Evolutionary conservation across 2,888 invertebrate species (phyloP).

Genomic region (Lycia hirtaria): DNA sequence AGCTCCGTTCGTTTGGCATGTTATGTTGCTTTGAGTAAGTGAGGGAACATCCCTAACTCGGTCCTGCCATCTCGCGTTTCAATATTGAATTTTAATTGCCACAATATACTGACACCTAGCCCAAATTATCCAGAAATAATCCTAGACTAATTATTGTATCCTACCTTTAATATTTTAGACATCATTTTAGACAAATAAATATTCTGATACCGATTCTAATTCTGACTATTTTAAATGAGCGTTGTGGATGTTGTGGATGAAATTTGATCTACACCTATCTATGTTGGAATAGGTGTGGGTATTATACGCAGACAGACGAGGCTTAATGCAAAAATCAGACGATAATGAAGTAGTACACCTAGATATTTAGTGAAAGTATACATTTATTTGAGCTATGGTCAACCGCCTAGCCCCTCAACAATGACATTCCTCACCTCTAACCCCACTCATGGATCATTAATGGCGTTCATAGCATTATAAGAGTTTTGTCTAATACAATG

Average conservation of each 20-base stretch:
- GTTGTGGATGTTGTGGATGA: no score
- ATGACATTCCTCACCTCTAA: background rate
- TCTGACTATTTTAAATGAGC: no score
- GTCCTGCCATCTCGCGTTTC: background rate
- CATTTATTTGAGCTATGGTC: background rate
- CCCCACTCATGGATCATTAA: constrained; percentile 4
- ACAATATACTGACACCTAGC: background rate
- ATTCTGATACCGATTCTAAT: no score
- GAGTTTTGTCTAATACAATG: constrained; percentile 12
- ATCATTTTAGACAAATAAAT: no score
- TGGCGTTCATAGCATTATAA: constrained; percentile 1
- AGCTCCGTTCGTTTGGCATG: no score
- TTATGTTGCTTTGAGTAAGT: no score
- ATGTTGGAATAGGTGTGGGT: no score
- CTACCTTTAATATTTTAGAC: background rate
- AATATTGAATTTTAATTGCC: background rate
- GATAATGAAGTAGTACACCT: no score
- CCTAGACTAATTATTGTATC: background rate
- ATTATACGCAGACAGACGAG: no score
- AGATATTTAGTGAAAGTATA: no score
- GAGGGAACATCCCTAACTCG: background rate
- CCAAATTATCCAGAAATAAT: background rate
- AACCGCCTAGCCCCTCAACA: background rate
- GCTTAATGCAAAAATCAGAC: no score
- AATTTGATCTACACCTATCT: no score